phyloP scores from a whole-genome alignment of 2,797 vertebrate species.

The Chelon labrosus region DNA sequence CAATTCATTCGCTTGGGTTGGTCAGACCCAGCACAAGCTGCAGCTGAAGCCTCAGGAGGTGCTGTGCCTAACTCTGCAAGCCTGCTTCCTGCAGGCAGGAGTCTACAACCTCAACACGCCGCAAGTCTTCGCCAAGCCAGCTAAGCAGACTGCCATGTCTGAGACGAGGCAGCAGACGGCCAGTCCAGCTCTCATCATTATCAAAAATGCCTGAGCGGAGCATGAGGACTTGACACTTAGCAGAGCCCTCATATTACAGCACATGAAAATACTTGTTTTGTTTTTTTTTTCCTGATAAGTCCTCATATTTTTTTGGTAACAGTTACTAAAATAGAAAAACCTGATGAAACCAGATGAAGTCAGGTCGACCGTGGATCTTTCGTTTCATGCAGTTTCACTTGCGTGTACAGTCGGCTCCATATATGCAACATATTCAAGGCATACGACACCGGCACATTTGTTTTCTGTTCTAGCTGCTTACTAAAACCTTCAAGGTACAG shows the following conservation, averaged over 20 bases:
- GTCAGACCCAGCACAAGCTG: constrained; percentile 94
- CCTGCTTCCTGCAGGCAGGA: constrained; percentile 94
- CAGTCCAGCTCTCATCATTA: constrained; percentile 95
- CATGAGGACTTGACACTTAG: not conserved
- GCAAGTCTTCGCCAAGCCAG: constrained; percentile 91
- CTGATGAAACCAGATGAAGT: too few species aligned
- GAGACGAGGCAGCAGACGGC: constrained; percentile 92
- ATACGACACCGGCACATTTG: too few species aligned
- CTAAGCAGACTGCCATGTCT: constrained; percentile 86
- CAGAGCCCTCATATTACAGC: not conserved
- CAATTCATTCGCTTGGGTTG: constrained; percentile 94
- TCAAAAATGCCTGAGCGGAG: constrained; percentile 88
- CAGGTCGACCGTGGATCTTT: too few species aligned
- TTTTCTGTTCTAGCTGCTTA: too few species aligned
- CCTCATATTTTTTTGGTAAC: constrained; percentile 59
- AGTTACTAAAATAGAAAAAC: constrained; percentile 31
- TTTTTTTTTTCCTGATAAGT: too few species aligned
- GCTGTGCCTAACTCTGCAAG: constrained; percentile 87
- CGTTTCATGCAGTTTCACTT: too few species aligned
- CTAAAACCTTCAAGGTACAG: too few species aligned
- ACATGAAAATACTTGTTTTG: not conserved
- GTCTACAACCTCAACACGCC: constrained; percentile 97
- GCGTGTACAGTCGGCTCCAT: too few species aligned
- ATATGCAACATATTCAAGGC: too few species aligned
- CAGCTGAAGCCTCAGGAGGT: constrained; percentile 90